Conservation (phyloP, 1,140 invertebrate genomes). For the Zaprionus africanus region DNA sequence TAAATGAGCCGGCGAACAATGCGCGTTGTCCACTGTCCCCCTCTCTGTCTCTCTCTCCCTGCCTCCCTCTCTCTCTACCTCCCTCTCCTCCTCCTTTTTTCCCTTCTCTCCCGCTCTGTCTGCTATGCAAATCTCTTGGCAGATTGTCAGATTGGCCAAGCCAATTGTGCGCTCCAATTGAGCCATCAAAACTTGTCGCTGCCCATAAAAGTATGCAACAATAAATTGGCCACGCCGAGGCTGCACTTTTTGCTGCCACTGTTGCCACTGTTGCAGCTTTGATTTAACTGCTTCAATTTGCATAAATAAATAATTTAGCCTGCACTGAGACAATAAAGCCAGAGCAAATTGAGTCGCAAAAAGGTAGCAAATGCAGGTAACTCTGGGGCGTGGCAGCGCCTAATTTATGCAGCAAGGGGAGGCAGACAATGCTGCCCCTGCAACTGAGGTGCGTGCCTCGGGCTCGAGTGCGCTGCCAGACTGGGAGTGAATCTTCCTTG, state of each 20-base stretch:
- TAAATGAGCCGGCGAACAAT: slow-evolving; percentile 26
- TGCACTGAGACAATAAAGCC: slow-evolving; percentile 66
- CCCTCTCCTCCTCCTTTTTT: no score
- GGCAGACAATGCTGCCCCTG: background rate
- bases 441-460: slow-evolving; percentile 65
- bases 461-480: slow-evolving; percentile 24
- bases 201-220: slow-evolving; percentile 71
- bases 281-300: slow-evolving; percentile 80
- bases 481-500: slow-evolving; percentile 18
- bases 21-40: slow-evolving; percentile 28
- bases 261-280: slow-evolving; percentile 12
- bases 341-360: slow-evolving; percentile 76
- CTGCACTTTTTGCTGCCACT: slow-evolving; percentile 54
- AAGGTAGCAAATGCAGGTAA: slow-evolving; percentile 48
- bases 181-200: slow-evolving; percentile 58
- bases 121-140: slow-evolving; percentile 63
- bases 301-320: slow-evolving; percentile 82
- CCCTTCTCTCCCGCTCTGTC: slow-evolving; percentile 5
- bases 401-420: slow-evolving; percentile 64
- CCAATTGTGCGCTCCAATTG: slow-evolving; percentile 47
- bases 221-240: slow-evolving; percentile 61
- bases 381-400: slow-evolving; percentile 23
- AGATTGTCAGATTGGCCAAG: background rate
- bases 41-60: slow-evolving; percentile 24
- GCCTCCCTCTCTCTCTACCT: slow-evolving; percentile 1